Evolutionary conservation across 37 sponge, comb jelly and placozoan genomes (phyloP).

Genomic region (Oscarella lobularis): DNA sequence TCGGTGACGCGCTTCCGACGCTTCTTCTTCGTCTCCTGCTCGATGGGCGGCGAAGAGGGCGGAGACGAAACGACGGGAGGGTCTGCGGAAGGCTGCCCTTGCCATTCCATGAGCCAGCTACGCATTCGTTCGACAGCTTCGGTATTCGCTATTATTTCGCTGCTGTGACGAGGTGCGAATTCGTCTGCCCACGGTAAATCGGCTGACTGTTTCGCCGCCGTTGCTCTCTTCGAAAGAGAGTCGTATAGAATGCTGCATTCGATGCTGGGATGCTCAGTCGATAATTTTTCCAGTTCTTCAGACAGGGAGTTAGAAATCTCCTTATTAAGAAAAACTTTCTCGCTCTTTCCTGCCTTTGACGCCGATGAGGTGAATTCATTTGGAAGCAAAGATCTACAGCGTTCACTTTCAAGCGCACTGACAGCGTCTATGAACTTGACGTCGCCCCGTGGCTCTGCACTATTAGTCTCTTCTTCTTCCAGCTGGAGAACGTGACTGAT

Average conservation of each 20-base stretch:
- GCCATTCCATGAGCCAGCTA: constrained; percentile 14
- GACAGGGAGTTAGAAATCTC: no score
- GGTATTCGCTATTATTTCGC: constrained; percentile 10
- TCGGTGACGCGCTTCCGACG: neutral
- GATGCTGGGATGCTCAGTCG: neutral
- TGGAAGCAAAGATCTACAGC: neutral
- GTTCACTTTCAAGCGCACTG: neutral
- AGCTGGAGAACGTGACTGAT: neutral
- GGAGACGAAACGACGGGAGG: neutral
- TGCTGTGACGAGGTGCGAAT: neutral
- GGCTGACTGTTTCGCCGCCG: neutral
- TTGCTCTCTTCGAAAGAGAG: neutral
- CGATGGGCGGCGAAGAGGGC: no score
- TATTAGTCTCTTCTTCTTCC: neutral
- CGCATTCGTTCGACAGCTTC: neutral
- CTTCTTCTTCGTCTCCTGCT: no score
- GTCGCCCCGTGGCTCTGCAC: neutral
- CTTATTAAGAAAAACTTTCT: no score
- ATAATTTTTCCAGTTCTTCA: neutral
- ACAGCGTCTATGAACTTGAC: neutral
- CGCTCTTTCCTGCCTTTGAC: neutral
- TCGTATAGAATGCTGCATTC: neutral
- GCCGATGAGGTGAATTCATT: neutral
- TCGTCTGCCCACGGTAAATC: constrained; percentile 12
- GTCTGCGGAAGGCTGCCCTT: neutral